These are phyloP conservation scores for Caenorhabditis sp. DNA, from an alignment of 2,888 invertebrate species.

Conservation along the genomic window DNA sequence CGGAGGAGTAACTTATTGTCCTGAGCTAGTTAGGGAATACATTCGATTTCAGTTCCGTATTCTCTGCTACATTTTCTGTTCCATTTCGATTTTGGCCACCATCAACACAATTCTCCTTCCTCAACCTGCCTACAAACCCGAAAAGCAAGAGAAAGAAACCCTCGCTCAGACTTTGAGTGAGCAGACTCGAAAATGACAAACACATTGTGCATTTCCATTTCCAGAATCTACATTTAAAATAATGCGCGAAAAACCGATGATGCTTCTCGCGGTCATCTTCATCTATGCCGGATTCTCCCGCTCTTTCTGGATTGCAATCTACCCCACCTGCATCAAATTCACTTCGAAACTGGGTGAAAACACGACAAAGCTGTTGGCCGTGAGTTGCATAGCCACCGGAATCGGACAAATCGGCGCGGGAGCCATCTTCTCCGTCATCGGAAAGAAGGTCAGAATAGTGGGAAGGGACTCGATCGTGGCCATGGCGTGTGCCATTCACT, in stretches of 20 bases:
- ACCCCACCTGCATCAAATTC: constrained; percentile 55
- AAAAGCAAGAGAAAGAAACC: constrained; percentile 27
- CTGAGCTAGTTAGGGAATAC: neutral
- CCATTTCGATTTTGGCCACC: constrained; percentile 29
- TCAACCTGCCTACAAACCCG: constrained; percentile 31
- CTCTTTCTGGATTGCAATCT: constrained; percentile 57
- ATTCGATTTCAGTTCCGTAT: constrained; percentile 23
- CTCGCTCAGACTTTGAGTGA: constrained; percentile 26
- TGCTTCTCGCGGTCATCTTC: constrained; percentile 44
- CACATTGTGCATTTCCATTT: too few species aligned
- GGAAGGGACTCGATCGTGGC: constrained; percentile 46
- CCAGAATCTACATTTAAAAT: constrained; percentile 35
- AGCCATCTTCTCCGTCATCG: constrained; percentile 29
- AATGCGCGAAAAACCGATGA: constrained; percentile 33
- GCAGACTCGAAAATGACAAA: too few species aligned
- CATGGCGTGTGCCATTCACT: constrained; percentile 22
- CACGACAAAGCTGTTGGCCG: constrained; percentile 42
- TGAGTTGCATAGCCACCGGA: constrained; percentile 50
- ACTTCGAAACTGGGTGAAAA: constrained; percentile 42
- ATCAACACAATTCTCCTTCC: constrained; percentile 33
- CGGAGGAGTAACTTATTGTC: constrained; percentile 23
- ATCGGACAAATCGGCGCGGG: constrained; percentile 52
- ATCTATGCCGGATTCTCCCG: constrained; percentile 52
- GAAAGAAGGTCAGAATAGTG: constrained; percentile 31
- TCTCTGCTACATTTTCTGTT: constrained; percentile 29